Percentiles rank a stretch among this genome's conserved stretches.
phyloP scores from a whole-genome alignment of 2,113 vertebrate genomes.

The Halichoeres trimaculatus region DNA sequence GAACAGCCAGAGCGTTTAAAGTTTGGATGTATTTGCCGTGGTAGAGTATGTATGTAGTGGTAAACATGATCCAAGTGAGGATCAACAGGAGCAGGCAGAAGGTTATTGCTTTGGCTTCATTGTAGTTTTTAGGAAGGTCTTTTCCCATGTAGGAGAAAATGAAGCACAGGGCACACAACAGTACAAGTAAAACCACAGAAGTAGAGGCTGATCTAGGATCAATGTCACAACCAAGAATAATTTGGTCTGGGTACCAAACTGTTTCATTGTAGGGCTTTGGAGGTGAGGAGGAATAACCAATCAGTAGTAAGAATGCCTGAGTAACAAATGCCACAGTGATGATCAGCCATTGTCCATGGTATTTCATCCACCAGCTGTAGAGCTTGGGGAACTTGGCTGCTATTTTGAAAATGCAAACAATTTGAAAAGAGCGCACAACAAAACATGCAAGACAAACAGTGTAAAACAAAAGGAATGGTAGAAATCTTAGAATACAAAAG shows the following conservation, averaged over 20 bases:
- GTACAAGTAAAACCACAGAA: slow-evolving; percentile 46
- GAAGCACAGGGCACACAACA: slow-evolving; percentile 83
- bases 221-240: slow-evolving; percentile 80
- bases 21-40: slow-evolving; percentile 67
- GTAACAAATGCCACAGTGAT: slow-evolving; percentile 59
- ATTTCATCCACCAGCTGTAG: slow-evolving; percentile 83
- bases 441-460: slow-evolving; percentile 86
- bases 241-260: slow-evolving; percentile 48
- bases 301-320: slow-evolving; percentile 73
- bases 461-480: slow-evolving; percentile 80
- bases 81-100: slow-evolving; percentile 87
- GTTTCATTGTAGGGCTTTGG: slow-evolving; percentile 75
- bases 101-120: slow-evolving; percentile 90
- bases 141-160: slow-evolving; percentile 89
- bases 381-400: slow-evolving; percentile 79
- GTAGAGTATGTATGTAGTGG: slow-evolving; percentile 72
- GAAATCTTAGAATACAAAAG: slow-evolving; percentile 77
- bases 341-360: slow-evolving; percentile 80
- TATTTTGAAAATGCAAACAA: slow-evolving; percentile 90
- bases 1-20: slow-evolving; percentile 64
- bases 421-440: slow-evolving; percentile 87
- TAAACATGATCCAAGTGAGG: slow-evolving; percentile 81
- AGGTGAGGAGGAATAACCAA: slow-evolving; percentile 38
- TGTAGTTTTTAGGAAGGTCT: slow-evolving; percentile 91
- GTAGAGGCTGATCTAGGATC: rapidly evolving